Base-by-base conservation (phyloP, 1,140 invertebrate species). In the Aphelenchoides avenae region DNA sequence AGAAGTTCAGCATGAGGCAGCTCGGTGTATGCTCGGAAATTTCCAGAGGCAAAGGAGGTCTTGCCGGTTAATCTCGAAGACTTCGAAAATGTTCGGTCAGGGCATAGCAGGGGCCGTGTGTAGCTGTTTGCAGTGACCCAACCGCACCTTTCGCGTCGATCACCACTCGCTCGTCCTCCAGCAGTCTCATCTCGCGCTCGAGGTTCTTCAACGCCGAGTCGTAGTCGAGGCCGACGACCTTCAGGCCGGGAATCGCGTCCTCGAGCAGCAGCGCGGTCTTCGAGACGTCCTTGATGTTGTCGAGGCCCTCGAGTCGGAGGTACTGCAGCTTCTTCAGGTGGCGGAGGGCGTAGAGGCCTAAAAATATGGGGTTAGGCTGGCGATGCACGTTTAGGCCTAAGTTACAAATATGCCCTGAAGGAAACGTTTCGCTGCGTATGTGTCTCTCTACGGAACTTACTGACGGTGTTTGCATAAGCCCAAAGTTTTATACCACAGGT, bases 291-390 rank as follows among this genome's bases (percentile, higher is more conserved):
- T 70, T 53, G 6, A 76, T 63, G 40, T 70, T 62, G 33, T 71
- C 60, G 24, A 80, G 57, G n/a, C 78, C 67, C 34, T 68, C 66
- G 30, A 80, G 42, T 36, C 69, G 63, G n/a, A 80, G 47, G 52
- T 68, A 64, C 52, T 73, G 66, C 13, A 80, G 54, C 22, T 79
- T 78, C 76, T 69, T 72, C 50, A 86, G 71, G 62, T 82, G 83
- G 59, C 86, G 85, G 0, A 89, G 57, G 44, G 82, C 82, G 29
- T 82, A 79, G 9, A 90, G 66, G 15, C 86, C 57, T 60, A 1
- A 56, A 56, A 18, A 18, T n/a, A n/a, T n/a, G n/a, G n/a, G n/a
- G n/a, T n/a, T n/a, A n/a, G n/a, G n/a, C n/a, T n/a, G n/a, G n/a
- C n/a, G n/a, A n/a, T n/a, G n/a, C n/a, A n/a, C n/a, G n/a, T n/a